Base-by-base conservation (phyloP, 2,888 invertebrate genomes). In the Prenolepis imparis region DNA sequence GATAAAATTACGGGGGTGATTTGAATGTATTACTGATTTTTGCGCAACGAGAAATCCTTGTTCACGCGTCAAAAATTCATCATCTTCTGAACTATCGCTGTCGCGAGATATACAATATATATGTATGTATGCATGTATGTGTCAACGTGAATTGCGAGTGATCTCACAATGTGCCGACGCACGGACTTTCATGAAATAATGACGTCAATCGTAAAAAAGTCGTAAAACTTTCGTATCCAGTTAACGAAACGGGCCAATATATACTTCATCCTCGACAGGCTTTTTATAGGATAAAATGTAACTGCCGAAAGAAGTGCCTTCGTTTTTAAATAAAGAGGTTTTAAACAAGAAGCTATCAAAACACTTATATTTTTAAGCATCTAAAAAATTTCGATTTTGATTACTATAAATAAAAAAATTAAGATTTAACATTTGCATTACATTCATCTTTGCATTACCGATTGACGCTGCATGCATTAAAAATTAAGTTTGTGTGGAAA, bases 21-120 rank as follows among this genome's bases (percentile, higher is more conserved):
- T 36, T 32, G 8, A 48, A 28, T 66, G 28, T 4, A 24, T 1
- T 70, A 59, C 21, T 44, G 44, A 18, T 70, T 57, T 59, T 44
- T 32, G 39, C 28, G 28, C 39, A 15, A 44, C 32, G 12, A 28
- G 12, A 28, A 59, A 72, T 78, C 11, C 48, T 48, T 61, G 28
- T 63, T 64, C 39, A 66, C 32, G 63, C 63, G 89, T 89, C 89
- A 89, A 85, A 83, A 84, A 83, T 87, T 72, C 41, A 67, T 81
- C 84, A 73, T 70, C 81, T 67, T 86, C 80, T 86, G 80, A 86
- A 82, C 72, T 70, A 32, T 55, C 80, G 77, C 48, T 39, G n/a
- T 67, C 41, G 32, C 74, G 63, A 5, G 78, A 87, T 48, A 52
- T 70, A 67, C 9, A 74, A 41, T 61, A 21, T 28, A 18, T 57